Conservation (phyloP, 2,113 vertebrate genomes). For the Neofelis nebulosa region DNA sequence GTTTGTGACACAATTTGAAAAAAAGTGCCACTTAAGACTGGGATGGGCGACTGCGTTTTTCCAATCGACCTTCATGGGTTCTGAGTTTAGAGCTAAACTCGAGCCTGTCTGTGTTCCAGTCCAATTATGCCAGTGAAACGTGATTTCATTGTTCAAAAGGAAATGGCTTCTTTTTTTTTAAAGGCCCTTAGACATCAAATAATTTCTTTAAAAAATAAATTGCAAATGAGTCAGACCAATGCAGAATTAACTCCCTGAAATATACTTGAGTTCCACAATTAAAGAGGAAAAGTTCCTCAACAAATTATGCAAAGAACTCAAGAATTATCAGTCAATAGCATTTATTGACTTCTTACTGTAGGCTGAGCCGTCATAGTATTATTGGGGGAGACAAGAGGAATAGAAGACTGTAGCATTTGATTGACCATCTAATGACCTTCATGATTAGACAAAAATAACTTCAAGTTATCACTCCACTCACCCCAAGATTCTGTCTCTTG, state of each 20-base stretch:
- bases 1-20: conserved; percentile 69
- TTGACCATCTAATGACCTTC: neutral
- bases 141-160: conserved; percentile 77
- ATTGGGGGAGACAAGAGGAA: neutral
- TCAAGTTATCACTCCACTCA: neutral
- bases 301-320: conserved; percentile 32
- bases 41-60: conserved; percentile 26
- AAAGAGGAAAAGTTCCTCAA: conserved; percentile 12
- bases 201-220: conserved; percentile 70
- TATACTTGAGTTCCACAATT: conserved; percentile 47
- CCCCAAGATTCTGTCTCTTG: neutral
- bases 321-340: conserved; percentile 35
- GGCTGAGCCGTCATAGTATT: neutral
- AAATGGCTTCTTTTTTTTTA: conserved; percentile 48
- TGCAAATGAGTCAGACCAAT: conserved; percentile 49
- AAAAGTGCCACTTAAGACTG: conserved; percentile 56
- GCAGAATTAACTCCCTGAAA: conserved; percentile 59
- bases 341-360: neutral
- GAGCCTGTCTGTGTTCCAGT: conserved; percentile 65
- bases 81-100: conserved; percentile 71
- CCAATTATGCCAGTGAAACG: conserved; percentile 69
- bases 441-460: neutral
- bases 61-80: conserved; percentile 74
- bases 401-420: neutral
- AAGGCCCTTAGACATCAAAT: conserved; percentile 65